Conservation (phyloP, 2,888 invertebrate genomes). For the Iphiclides podalirius region DNA sequence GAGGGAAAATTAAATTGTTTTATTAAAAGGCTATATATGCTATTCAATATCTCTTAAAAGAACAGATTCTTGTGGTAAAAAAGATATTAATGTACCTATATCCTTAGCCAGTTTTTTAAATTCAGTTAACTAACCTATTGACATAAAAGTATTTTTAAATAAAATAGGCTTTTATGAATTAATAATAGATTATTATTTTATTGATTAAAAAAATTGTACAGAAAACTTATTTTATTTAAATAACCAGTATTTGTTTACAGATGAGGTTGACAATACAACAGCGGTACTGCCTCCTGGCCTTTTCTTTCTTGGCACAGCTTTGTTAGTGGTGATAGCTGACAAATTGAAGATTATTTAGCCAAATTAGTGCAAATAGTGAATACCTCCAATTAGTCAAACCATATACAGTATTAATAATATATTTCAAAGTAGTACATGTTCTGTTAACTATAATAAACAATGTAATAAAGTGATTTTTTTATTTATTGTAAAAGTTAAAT, state of each 20-base stretch:
- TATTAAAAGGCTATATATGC: too few species aligned
- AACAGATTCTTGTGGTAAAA: too few species aligned
- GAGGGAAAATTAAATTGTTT: too few species aligned
- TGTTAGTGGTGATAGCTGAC: conserved; percentile 69
- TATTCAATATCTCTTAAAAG: too few species aligned
- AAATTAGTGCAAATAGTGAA: conserved; percentile 30
- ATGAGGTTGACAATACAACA: conserved; percentile 53
- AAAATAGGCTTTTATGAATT: too few species aligned
- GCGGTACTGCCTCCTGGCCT: conserved; percentile 64
- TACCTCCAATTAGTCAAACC: conserved; percentile 43
- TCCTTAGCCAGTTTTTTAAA: too few species aligned
- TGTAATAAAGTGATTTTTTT: conserved; percentile 8
- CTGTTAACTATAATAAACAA: conserved; percentile 31
- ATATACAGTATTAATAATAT: conserved; percentile 64
- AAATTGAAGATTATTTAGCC: conserved; percentile 60
- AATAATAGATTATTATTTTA: too few species aligned
- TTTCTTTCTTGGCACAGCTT: conserved; percentile 71
- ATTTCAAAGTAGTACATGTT: conserved; percentile 49
- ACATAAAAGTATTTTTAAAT: too few species aligned
- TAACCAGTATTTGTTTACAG: conserved; percentile 40
- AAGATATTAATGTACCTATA: too few species aligned
- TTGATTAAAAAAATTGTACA: neutral
- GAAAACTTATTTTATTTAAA: neutral
- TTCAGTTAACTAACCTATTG: too few species aligned
- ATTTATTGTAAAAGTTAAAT: conserved; percentile 1